Base-by-base conservation (phyloP, 2,797 vertebrate species). In the Myoxocephalus aenaeus region DNA sequence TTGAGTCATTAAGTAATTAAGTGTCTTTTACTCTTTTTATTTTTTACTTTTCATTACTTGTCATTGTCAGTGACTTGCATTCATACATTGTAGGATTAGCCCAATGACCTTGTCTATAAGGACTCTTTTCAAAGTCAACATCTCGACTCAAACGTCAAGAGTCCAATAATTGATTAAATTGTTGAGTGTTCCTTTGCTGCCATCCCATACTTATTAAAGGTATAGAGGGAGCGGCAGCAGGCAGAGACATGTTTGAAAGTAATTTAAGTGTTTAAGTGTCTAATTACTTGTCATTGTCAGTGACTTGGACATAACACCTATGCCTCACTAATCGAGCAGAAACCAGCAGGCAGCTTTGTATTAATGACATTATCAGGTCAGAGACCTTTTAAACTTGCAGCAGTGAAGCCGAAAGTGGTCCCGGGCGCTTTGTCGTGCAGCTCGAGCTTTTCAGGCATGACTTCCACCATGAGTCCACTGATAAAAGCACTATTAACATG, bases 321-420 rank as follows among this genome's bases (percentile, higher is more conserved):
- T n/a, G n/a, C n/a, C n/a, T n/a, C n/a, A n/a, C n/a, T n/a, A n/a
- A n/a, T n/a, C n/a, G n/a, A n/a, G n/a, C n/a, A n/a, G n/a, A n/a
- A n/a, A n/a, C n/a, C n/a, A n/a, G n/a, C n/a, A n/a, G n/a, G n/a
- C n/a, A n/a, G n/a, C n/a, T n/a, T n/a, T n/a, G n/a, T 44, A 50
- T 81, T 63, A 72, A 77, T 79, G 76, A 73, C 51, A 17, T 42
- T 40, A 48, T 73, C 17, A 67, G 64, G 32, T 34, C 70, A 64
- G 27, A 69, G 29, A 68, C 32, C 53, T 7, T 48, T 17, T 18
- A 20, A 18, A 20, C 17, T 8, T 2, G 7, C 15, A 18, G 44
- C 11, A 53, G 50, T 53, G n/a, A 25, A 53, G 50, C 50, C 11
- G 5, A 13, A 53, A 12, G 10, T n/a, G 7, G 48, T n/a, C 48